Percentiles rank a stretch among this genome's conserved stretches.
Evolutionary conservation across 2,113 vertebrate genomes (phyloP).

Genomic region (Poecile atricapillus): DNA sequence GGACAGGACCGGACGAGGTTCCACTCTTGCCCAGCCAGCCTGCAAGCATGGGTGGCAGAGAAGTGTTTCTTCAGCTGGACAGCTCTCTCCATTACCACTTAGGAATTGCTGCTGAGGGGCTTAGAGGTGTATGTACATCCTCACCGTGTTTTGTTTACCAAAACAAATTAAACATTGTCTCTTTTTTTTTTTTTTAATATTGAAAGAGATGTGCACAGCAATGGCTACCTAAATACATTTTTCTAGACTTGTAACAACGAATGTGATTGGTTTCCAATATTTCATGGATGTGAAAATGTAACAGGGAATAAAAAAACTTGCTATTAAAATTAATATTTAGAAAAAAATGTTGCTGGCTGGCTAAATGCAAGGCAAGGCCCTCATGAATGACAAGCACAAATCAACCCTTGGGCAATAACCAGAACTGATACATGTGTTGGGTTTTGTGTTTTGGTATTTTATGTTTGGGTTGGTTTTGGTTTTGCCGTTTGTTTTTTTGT

Average conservation of each 20-base stretch:
- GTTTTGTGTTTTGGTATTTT: neutral
- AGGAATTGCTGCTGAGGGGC: neutral
- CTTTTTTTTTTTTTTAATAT: neutral
- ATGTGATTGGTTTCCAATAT: neutral
- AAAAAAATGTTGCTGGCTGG: neutral
- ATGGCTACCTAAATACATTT: neutral
- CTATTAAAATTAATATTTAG: neutral
- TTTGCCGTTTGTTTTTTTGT: neutral
- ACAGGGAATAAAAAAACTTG: neutral
- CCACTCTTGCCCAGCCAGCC: neutral
- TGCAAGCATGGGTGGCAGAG: fast-evolving
- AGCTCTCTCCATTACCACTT: neutral
- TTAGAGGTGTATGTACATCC: neutral
- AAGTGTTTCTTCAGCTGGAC: neutral
- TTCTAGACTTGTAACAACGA: neutral
- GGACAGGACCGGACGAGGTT: fast-evolving
- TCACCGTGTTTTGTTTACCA: constrained; percentile 13
- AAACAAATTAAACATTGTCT: neutral
- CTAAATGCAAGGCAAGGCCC: neutral
- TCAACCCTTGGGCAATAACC: neutral
- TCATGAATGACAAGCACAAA: neutral
- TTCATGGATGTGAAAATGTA: neutral
- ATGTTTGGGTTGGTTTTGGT: neutral
- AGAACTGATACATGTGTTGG: neutral
- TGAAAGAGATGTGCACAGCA: constrained; percentile 3